Base-by-base conservation (phyloP, 2,797 vertebrate species). In the Phalloptychus januarius region DNA sequence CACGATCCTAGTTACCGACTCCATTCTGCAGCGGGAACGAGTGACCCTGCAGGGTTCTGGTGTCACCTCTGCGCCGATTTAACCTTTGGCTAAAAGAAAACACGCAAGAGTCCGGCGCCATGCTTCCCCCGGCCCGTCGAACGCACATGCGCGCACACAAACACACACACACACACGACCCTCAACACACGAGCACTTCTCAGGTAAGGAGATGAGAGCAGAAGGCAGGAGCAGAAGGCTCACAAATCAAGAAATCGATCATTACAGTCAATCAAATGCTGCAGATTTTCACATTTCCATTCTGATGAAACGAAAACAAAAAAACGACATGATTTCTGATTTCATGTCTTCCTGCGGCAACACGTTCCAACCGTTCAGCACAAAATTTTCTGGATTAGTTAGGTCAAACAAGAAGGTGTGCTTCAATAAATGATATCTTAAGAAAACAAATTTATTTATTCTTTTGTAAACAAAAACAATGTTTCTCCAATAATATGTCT, bases 401-500 rank as follows among this genome's bases (percentile, higher is more conserved):
- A 79, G 86, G 85, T 88, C 75, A 89, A 86, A 91, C 77, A 84
- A 74, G 74, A 84, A 88, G 83, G 44, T 88, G 80, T 86, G 83
- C 86, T 88, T 91, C 80, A 78, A 88, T 87, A 91, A 85, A 92
- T 82, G 81, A 88, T 79, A 71, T 85, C 85, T 88, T 77, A 88
- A 88, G 87, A 92, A 94, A 92, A 93, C 84, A 86, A 90, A 93
- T 92, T 93, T 78, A 77, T 70, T 70, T 44, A 56, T 88, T 89
- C 74, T 88, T 86, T 85, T 69, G 5, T 91, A 83, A 93, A 91
- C 90, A 89, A 80, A 80, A 89, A 90, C 85, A 92, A 92, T 92
- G 93, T 25, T 91, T 93, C 92, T 95, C 92, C 93, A 93, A 93
- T 93, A 91, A 95, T 93, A 92, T 93, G 91, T 84, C 89, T 94